A percentile compares a stretch with the other conserved stretches of the same genome.
Evolutionary conservation across 2,888 invertebrate species (phyloP).

Genomic region (Andrena marginata): DNA sequence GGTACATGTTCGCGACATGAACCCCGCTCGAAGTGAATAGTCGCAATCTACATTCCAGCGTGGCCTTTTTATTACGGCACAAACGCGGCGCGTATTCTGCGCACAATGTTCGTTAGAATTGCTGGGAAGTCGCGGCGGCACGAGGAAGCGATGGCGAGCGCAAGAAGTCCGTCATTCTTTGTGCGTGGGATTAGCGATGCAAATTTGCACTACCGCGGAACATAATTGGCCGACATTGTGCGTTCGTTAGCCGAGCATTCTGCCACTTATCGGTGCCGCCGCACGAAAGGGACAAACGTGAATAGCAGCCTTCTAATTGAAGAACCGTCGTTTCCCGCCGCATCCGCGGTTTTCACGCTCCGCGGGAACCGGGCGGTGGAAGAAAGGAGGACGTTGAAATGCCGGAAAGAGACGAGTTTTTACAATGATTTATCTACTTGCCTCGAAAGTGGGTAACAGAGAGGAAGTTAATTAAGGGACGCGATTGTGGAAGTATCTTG

Average conservation of each 20-base stretch:
- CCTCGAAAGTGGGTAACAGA: neutral
- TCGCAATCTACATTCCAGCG: slow-evolving; percentile 14
- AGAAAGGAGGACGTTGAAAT: slow-evolving; percentile 30
- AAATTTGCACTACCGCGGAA: slow-evolving; percentile 72
- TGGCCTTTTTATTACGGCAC: slow-evolving; percentile 11
- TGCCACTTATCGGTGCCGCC: slow-evolving; percentile 59
- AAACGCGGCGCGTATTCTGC: slow-evolving; percentile 26
- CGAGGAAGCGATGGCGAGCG: slow-evolving; percentile 29
- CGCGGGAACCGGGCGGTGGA: slow-evolving; percentile 22
- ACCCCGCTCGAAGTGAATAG: slow-evolving; percentile 4
- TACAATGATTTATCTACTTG: neutral
- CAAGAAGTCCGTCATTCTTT: slow-evolving; percentile 68
- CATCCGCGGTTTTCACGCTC: slow-evolving; percentile 58
- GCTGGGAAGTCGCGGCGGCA: slow-evolving; percentile 39
- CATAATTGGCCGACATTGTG: slow-evolving; percentile 77
- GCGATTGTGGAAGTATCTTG: slow-evolving; percentile 10
- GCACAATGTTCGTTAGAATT: slow-evolving; percentile 63
- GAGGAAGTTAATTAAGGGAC: slow-evolving; percentile 29
- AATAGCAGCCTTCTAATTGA: slow-evolving; percentile 53
- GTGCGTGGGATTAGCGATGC: slow-evolving; percentile 74
- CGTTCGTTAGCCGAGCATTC: slow-evolving; percentile 76
- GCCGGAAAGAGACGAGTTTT: slow-evolving; percentile 29
- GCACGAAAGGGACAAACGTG: slow-evolving; percentile 47
- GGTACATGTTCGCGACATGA: slow-evolving; percentile 1
- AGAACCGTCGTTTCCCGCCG: slow-evolving; percentile 45